Conservation (phyloP, 2,797 vertebrate species). For the Caiman crocodilus region DNA sequence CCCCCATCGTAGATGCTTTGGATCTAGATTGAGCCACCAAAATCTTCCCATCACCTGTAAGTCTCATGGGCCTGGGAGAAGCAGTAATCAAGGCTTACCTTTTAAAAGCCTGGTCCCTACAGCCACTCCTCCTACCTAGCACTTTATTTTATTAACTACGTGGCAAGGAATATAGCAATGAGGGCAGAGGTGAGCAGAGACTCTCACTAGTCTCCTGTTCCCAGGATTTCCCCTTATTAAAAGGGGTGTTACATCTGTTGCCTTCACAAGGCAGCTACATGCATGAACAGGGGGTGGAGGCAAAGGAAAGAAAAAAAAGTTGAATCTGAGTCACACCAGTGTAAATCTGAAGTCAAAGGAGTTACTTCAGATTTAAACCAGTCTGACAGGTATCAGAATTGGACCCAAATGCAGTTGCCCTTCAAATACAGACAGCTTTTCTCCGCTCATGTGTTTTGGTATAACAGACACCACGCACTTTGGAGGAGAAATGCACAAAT, state of each 20-base stretch:
- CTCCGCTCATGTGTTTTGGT: too few relatives aligned
- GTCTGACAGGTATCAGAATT: neutral
- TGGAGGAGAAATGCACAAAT: neutral
- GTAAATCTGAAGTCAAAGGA: neutral
- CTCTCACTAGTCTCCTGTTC: neutral
- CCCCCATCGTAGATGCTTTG: neutral
- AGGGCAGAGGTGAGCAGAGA: neutral
- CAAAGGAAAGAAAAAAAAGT: neutral
- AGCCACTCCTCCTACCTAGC: neutral
- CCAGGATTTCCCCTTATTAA: neutral
- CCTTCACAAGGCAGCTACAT: neutral
- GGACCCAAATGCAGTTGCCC: neutral
- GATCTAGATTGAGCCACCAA: neutral
- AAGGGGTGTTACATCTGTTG: neutral
- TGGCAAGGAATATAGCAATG: neutral
- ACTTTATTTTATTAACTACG: neutral
- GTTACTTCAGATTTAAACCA: conserved; percentile 1
- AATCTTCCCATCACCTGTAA: neutral
- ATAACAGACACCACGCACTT: neutral
- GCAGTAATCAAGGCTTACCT: too few relatives aligned
- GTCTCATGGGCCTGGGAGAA: neutral
- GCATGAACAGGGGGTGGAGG: neutral
- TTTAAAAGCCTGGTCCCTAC: neutral
- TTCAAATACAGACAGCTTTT: neutral
- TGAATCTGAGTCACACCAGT: neutral